Conservation (phyloP, 2,888 invertebrate genomes). For the Ichneumoninae sp. region DNA sequence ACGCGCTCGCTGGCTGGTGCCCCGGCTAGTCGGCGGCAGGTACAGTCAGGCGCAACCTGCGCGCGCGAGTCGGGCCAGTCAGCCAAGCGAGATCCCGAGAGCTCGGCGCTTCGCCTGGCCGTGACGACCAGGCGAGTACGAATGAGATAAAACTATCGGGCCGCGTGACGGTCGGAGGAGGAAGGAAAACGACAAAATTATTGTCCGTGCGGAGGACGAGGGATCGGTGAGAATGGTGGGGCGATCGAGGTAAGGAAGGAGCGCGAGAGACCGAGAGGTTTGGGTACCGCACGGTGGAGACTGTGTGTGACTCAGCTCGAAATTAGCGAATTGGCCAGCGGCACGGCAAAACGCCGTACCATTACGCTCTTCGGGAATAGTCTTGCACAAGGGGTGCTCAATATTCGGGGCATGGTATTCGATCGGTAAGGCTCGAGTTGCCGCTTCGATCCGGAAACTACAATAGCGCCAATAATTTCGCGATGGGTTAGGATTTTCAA, state of each 20-base stretch:
- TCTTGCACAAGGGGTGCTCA: slow-evolving; percentile 62
- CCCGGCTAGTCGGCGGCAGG: slow-evolving; percentile 53
- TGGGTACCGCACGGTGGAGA: slow-evolving; percentile 34
- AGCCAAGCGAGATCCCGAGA: slow-evolving; percentile 61
- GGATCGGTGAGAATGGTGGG: slow-evolving; percentile 39
- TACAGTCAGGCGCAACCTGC: slow-evolving; percentile 67
- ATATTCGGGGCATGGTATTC: slow-evolving; percentile 47
- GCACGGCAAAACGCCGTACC: slow-evolving; percentile 72
- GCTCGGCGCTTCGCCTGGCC: slow-evolving; percentile 39
- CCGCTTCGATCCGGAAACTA: background rate
- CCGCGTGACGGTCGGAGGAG: slow-evolving; percentile 54
- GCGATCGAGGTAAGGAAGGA: slow-evolving; percentile 44
- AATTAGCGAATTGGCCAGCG: slow-evolving; percentile 78
- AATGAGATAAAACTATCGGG: slow-evolving; percentile 44
- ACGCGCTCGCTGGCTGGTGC: slow-evolving; percentile 65
- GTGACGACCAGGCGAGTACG: slow-evolving; percentile 14
- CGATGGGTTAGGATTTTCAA: background rate
- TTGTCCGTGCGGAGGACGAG: slow-evolving; percentile 50
- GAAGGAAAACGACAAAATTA: slow-evolving; percentile 61
- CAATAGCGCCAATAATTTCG: background rate
- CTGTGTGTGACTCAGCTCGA: slow-evolving; percentile 79
- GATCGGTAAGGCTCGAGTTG: background rate
- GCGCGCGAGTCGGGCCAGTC: slow-evolving; percentile 70
- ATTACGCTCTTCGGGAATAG: slow-evolving; percentile 64
- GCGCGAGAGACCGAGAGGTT: slow-evolving; percentile 52